Conservation (phyloP, 2,888 invertebrate genomes). For the Pyrrhia umbra region DNA sequence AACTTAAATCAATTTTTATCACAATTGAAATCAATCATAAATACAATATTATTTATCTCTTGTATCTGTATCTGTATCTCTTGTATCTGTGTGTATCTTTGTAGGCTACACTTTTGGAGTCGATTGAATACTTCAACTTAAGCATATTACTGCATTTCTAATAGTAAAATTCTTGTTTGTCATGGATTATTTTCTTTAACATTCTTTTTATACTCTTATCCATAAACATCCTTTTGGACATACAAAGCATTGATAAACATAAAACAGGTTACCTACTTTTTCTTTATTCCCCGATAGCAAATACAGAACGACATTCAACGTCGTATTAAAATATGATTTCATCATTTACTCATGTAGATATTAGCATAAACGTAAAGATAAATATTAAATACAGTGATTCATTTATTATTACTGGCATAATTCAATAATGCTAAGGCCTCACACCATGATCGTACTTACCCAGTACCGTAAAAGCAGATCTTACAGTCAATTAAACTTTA, state of each 20-base stretch:
- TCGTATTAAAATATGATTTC: slow-evolving; percentile 36
- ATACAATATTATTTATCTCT: no score
- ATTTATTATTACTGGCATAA: slow-evolving; percentile 30
- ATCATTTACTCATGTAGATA: slow-evolving; percentile 32
- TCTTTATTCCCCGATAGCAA: slow-evolving; percentile 35
- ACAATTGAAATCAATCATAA: no score
- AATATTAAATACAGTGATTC: slow-evolving; percentile 49
- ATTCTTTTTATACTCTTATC: slow-evolving; percentile 20
- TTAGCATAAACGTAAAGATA: slow-evolving; percentile 39
- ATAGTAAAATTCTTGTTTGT: neutral
- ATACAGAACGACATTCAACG: slow-evolving; percentile 4
- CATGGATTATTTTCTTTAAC: neutral
- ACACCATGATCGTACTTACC: slow-evolving; percentile 24
- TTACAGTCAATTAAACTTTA: slow-evolving; percentile 62
- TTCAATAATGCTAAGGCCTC: slow-evolving; percentile 39
- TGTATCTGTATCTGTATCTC: no score
- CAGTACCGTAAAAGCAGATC: slow-evolving; percentile 55
- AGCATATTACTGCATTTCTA: no score
- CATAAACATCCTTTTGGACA: slow-evolving; percentile 21
- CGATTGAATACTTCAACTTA: no score
- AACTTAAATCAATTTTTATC: no score
- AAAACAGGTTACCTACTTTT: slow-evolving; percentile 27
- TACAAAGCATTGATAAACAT: slow-evolving; percentile 16
- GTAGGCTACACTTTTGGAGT: no score
- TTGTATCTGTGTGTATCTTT: no score